Evolutionary conservation across 2,797 vertebrate species (phyloP).

Genomic region (Pangasius sanitwongsei): DNA sequence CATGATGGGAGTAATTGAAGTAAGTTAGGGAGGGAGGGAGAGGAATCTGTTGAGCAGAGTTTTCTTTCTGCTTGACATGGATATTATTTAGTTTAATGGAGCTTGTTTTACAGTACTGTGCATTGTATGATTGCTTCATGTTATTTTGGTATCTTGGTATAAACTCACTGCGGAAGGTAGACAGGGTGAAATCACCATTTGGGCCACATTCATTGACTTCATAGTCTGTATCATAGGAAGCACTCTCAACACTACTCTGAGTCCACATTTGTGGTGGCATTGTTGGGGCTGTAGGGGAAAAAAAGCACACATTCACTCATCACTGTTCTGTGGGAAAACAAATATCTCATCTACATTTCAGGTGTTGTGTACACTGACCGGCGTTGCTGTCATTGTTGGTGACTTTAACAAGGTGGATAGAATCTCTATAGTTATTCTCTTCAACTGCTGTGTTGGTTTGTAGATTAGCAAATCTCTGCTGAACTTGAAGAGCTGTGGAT

Average conservation of each 20-base stretch:
- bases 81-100: neutral
- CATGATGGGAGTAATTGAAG: neutral
- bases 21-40: neutral
- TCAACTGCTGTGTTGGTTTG: slow-evolving; percentile 15
- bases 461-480: slow-evolving; percentile 52
- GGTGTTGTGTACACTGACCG: slow-evolving; percentile 59
- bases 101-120: neutral
- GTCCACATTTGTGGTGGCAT: slow-evolving; percentile 60
- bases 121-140: neutral
- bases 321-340: neutral
- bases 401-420: slow-evolving; percentile 65
- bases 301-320: slow-evolving; percentile 55
- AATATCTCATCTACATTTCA: neutral
- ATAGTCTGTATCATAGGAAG: slow-evolving; percentile 71
- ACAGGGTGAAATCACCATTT: slow-evolving; percentile 61
- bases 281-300: slow-evolving; percentile 55
- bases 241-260: slow-evolving; percentile 69
- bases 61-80: neutral
- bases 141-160: neutral
- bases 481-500: slow-evolving; percentile 51
- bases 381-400: slow-evolving; percentile 28
- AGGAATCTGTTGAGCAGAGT: neutral
- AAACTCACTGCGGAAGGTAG: slow-evolving; percentile 74
- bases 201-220: slow-evolving; percentile 63
- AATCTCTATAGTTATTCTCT: slow-evolving; percentile 60